These are phyloP conservation scores for Hystrix brachyura DNA, from an alignment of 2,113 vertebrate species.

Conservation along the genomic window DNA sequence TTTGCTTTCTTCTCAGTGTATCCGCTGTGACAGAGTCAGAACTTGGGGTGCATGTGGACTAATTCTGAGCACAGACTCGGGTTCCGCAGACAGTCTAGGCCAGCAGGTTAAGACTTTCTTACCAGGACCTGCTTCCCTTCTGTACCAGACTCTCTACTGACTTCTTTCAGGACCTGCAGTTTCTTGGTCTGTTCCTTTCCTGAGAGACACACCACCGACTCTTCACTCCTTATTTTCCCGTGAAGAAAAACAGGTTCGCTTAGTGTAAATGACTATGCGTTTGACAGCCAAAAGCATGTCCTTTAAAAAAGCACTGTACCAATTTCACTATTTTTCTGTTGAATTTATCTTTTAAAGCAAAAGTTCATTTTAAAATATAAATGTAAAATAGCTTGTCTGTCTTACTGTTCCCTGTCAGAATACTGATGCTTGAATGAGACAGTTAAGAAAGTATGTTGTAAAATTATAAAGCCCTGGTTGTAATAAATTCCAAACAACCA, in stretches of 20 bases:
- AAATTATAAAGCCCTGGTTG: not conserved
- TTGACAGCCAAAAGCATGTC: not conserved
- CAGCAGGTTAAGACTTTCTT: not conserved
- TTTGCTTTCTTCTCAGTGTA: not conserved
- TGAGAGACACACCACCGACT: not conserved
- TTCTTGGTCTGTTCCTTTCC: not conserved
- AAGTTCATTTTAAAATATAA: slow-evolving; percentile 27
- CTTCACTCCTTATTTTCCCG: not conserved
- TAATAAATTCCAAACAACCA: not conserved
- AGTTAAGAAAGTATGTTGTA: not conserved
- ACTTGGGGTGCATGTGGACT: not conserved
- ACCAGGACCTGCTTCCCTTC: not conserved
- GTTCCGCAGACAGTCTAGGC: not conserved
- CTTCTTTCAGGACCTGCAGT: not conserved
- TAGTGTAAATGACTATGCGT: not conserved
- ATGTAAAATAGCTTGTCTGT: not conserved
- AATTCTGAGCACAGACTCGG: not conserved
- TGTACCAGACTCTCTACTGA: not conserved
- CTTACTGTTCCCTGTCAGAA: not conserved
- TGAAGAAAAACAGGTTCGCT: not conserved
- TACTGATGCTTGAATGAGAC: not conserved
- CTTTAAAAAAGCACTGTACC: not conserved
- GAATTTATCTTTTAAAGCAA: not conserved
- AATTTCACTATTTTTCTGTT: slow-evolving; percentile 32
- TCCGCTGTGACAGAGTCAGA: not conserved